These are phyloP conservation scores for Buceros bicornis DNA, from an alignment of 2,797 vertebrate species.

Conservation along the genomic window DNA sequence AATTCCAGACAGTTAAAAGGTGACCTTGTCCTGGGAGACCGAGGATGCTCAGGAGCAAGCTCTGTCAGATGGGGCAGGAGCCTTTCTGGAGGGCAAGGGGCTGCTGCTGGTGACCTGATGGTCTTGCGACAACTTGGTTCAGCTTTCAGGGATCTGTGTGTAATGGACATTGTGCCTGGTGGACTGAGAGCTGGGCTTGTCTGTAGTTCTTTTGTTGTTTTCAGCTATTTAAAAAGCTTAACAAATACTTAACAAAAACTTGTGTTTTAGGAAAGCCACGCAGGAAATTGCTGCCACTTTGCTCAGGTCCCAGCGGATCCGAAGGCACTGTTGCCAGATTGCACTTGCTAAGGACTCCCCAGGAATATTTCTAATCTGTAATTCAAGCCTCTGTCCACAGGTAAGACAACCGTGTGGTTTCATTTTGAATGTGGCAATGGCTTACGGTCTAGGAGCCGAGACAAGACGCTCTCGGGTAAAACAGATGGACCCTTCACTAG, in stretches of 20 bases:
- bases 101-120: not conserved
- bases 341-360: not conserved
- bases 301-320: not conserved
- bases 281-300: not conserved
- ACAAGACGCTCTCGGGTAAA: not conserved
- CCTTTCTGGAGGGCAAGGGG: not conserved
- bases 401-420: not conserved
- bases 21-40: not conserved
- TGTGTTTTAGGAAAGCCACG: not conserved
- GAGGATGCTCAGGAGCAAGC: not conserved
- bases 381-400: not conserved
- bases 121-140: not conserved
- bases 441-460: not conserved
- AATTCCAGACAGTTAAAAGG: not conserved
- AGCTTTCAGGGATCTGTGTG: not conserved
- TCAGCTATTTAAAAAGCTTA: not conserved
- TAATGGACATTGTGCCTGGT: not conserved
- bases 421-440: not conserved
- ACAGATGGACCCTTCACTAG: not conserved
- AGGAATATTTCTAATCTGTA: not conserved
- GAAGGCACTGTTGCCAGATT: rapidly evolving
- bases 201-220: not conserved
- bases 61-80: not conserved
- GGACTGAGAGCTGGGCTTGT: not conserved
- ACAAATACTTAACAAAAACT: not conserved